Percentiles rank a stretch among this genome's conserved stretches.
phyloP scores from a whole-genome alignment of 2,113 vertebrate species.

The Heptranchias perlo region DNA sequence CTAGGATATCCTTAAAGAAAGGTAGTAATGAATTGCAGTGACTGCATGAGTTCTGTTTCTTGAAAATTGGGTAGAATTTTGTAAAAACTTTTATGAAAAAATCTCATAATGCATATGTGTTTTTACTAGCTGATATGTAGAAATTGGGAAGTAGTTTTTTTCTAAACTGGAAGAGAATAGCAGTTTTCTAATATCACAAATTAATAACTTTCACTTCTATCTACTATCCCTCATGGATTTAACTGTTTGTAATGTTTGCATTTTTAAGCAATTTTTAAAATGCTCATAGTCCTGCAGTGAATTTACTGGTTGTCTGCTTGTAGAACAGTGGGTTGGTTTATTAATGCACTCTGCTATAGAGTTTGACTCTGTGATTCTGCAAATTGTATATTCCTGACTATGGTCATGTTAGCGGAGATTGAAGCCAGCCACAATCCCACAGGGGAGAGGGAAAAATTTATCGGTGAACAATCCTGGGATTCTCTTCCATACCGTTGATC shows the following conservation, averaged over 20 bases:
- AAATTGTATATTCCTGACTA: not conserved
- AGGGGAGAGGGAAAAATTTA: not conserved
- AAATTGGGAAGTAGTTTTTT: not conserved
- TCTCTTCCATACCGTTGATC: not conserved
- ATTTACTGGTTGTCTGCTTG: not conserved
- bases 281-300: not conserved
- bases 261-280: not conserved
- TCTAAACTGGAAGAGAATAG: not conserved
- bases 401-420: not conserved
- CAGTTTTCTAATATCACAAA: not conserved
- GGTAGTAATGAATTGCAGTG: not conserved
- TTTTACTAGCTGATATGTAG: not conserved
- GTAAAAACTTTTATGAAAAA: not conserved
- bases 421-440: not conserved
- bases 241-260: too few relatives aligned
- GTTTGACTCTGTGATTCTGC: not conserved
- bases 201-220: not conserved
- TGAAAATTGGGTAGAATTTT: not conserved
- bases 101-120: not conserved
- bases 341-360: not conserved
- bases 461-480: not conserved
- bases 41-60: not conserved
- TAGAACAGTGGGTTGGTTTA: not conserved
- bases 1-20: not conserved
- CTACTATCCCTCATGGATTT: not conserved